phyloP scores from a whole-genome alignment of 2,888 invertebrate species.

The Entomobrya proxima region DNA sequence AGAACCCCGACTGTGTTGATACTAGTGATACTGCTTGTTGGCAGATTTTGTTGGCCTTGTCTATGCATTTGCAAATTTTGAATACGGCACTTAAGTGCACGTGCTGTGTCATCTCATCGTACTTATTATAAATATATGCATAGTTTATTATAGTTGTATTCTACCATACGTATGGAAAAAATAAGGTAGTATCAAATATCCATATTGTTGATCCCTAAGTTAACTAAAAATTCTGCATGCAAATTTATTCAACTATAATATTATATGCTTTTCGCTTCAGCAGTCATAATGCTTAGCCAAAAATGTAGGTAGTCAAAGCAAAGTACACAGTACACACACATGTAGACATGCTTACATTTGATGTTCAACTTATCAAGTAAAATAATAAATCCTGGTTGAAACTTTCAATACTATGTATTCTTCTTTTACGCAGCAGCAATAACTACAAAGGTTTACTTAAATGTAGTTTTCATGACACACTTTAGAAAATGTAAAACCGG shows the following conservation, averaged over 20 bases:
- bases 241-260: neutral
- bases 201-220: neutral
- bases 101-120: neutral
- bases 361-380: too few relatives aligned
- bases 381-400: too few relatives aligned
- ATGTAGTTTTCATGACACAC: slow-evolving; percentile 20
- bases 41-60: slow-evolving; percentile 30
- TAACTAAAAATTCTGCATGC: neutral
- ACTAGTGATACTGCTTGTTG: neutral
- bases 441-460: neutral
- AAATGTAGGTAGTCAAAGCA: neutral
- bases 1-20: neutral
- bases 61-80: slow-evolving; percentile 25
- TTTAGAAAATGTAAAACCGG: slow-evolving; percentile 51
- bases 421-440: slow-evolving; percentile 11
- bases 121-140: too few relatives aligned
- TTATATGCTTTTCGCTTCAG: neutral
- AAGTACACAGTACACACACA: too few relatives aligned
- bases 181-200: too few relatives aligned
- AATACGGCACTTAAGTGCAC: too few relatives aligned
- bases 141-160: too few relatives aligned
- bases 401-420: neutral
- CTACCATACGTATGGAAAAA: too few relatives aligned
- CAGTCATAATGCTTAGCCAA: neutral
- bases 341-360: too few relatives aligned